phyloP scores from a whole-genome alignment of 1,140 invertebrate species.

The Drosophila sturtevanti region DNA sequence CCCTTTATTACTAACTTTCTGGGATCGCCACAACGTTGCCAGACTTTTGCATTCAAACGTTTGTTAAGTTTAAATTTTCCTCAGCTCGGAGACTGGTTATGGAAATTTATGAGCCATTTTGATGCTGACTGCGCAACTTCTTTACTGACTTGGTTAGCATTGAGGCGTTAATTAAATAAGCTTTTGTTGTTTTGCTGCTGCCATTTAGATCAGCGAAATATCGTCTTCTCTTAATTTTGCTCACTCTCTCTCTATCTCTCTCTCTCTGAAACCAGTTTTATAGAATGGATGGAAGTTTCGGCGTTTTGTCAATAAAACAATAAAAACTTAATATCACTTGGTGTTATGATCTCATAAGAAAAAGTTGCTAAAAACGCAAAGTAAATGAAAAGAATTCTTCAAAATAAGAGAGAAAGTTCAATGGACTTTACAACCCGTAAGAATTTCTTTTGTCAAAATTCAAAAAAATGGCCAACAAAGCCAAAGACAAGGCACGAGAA shows the following conservation, averaged over 20 bases:
- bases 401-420: conserved; percentile 54
- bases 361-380: conserved; percentile 53
- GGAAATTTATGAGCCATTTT: conserved; percentile 19
- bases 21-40: conserved; percentile 6
- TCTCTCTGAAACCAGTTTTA: conserved; percentile 64
- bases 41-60: not conserved
- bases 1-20: too few relatives aligned
- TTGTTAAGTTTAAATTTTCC: conserved; percentile 13
- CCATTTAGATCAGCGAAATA: conserved; percentile 61
- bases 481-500: conserved; percentile 24
- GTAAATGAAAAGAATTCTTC: conserved; percentile 24
- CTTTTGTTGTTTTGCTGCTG: conserved; percentile 49
- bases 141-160: conserved; percentile 45
- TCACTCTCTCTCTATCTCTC: conserved; percentile 25
- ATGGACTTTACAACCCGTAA: conserved; percentile 44
- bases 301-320: conserved; percentile 66
- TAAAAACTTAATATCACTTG: conserved; percentile 44
- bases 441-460: conserved; percentile 26
- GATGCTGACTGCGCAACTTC: conserved; percentile 40
- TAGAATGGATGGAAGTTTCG: conserved; percentile 33
- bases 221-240: conserved; percentile 33
- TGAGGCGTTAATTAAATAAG: conserved; percentile 68
- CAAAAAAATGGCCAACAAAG: conserved; percentile 33
- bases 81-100: not conserved
- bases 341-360: conserved; percentile 74